Percentiles rank a stretch among this genome's conserved stretches.
Conservation (phyloP, 30 jellyfish, hydroid and myxozoan species). For the Pelagia noctiluca region DNA sequence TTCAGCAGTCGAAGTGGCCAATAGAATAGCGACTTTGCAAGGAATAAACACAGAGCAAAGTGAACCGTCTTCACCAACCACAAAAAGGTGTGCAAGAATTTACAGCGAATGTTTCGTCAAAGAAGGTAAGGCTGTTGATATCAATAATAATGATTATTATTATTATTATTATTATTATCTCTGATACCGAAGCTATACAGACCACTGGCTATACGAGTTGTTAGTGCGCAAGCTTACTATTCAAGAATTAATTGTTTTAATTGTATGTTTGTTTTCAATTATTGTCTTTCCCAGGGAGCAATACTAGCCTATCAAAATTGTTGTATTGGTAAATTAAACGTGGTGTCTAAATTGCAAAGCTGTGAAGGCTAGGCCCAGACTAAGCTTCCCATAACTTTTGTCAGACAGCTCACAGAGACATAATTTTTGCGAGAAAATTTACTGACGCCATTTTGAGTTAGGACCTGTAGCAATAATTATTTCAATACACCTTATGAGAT, state of each 20-base stretch:
- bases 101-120: constrained; percentile 41
- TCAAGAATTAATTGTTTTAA: neutral
- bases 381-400: too few species aligned
- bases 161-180: too few species aligned
- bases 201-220: neutral
- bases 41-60: constrained; percentile 47
- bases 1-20: constrained; percentile 72
- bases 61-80: constrained; percentile 22
- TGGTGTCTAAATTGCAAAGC: too few species aligned
- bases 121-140: constrained; percentile 38
- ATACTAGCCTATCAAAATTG: neutral
- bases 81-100: constrained; percentile 40
- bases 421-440: too few species aligned
- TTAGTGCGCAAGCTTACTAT: neutral
- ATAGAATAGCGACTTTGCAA: constrained; percentile 55
- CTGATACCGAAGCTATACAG: neutral
- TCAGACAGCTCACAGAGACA: too few species aligned
- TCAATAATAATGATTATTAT: neutral
- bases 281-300: neutral
- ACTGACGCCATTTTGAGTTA: too few species aligned
- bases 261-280: neutral
- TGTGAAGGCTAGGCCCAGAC: too few species aligned
- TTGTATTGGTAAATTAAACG: too few species aligned
- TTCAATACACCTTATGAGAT: too few species aligned
- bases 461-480: too few species aligned